Base-by-base conservation (phyloP, 1,140 invertebrate genomes). In the Lepidurus couesii region DNA sequence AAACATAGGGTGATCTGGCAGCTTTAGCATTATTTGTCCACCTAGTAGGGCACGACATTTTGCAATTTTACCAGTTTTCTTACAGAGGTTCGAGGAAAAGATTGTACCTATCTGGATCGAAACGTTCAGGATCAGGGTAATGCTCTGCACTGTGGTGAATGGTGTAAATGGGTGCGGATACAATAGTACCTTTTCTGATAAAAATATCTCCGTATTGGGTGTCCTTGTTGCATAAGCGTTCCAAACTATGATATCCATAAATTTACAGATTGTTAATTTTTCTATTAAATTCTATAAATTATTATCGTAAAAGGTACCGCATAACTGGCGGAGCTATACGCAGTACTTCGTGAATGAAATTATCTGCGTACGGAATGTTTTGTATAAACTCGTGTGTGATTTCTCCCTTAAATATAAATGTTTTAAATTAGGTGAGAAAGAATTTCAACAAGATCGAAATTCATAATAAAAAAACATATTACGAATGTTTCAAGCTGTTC, bases 331-430 rank as follows among this genome's bases (percentile, higher is more conserved):
- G 86, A 83, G 89, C 87, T 82, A 88, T 86, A 53, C 89, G 83
- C 8, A 90, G 80, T 0, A 86, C 85, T 84, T 90, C 89, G 86
- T 84, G 81, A 11, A 87, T 82, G 7, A 86, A 83, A 80, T 83
- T 81, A 34, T 85, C 83, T 34, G 86, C 76, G 77, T 86, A 85
- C 80, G 88, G 88, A 84, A 91, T 85, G 75, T 89, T 85, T 77
- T 88, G 84, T 44, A 92, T 84, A 26, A 86, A 87, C 44, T 92
- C 88, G 82, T 90, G 91, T 4, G 87, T 86, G 43, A 91, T 81
- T 82, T 87, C 84, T 0, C 87, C 87, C 21, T 82, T 81, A 73
- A 81, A 85, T 80, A 81, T 83, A 24, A 73, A 34, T 7, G 7
- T 24, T 11, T 73, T 42, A 21, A 34, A 34, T 34, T 34, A 34